Evolutionary conservation across 2,888 invertebrate species (phyloP), one percentile per base, ranked within the genome.

Genomic region (Pelosia muscerda): DNA sequence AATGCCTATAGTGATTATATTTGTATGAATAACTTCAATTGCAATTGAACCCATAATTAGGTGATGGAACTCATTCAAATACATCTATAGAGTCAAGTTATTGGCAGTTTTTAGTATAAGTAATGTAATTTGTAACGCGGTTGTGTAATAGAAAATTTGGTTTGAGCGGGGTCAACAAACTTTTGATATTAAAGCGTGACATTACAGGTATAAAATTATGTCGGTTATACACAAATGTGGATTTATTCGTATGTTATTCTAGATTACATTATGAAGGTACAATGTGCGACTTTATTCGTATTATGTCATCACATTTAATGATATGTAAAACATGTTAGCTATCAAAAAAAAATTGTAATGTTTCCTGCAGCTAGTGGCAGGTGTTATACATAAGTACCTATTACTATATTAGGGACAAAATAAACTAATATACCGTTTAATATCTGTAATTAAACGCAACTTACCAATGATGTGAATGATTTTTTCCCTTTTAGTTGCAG

Each of bases 381-480:
- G 54, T 55, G 54, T 25, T 23, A 11, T 55, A 11, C 13, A 25
- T 23, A 55, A 4, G 54, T 49, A n/a, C n/a, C n/a, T n/a, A 55
- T 22, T 23, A 25, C 2, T 3, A 23, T 2, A 11, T 22, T 55
- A 25, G 23, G 25, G 22, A 25, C 23, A 55, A 23, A 55, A 9
- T 23, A 25, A 23, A 23, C 3, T n/a, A 49, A 49, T n/a, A 9
- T 49, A 49, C n/a, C n/a, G n/a, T 49, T 49, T 49, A 9, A 2
- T 19, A n/a, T n/a, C n/a, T n/a, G n/a, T n/a, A n/a, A n/a, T 31
- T 9, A 69, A 59, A 55, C 55, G 9, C 56, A 31, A 91, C 96
- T 95, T 86, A 97, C 97, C 97, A 96, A 99, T 99, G 95, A 99
- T 99, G 96, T 99, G 99, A 91, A 99, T 98, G 95, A 98, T 97